Percentiles rank a stretch among this genome's conserved stretches.
These are phyloP conservation scores for Ariolimax columbianus DNA, from an alignment of 2,888 invertebrate species.

Conservation along the genomic window DNA sequence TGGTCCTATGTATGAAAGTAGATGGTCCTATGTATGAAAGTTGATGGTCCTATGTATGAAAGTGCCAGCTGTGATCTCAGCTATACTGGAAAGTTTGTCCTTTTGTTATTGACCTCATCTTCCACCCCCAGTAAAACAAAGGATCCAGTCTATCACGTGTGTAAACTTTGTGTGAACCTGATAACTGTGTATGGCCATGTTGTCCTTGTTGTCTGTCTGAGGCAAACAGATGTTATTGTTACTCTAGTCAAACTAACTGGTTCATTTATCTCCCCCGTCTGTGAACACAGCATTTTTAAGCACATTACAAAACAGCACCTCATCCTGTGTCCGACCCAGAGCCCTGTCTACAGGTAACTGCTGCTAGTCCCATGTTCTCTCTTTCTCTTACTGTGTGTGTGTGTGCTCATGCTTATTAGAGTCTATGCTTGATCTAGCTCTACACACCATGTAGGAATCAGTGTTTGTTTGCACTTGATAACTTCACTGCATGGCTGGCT, in stretches of 20 bases:
- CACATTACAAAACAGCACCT: slow-evolving; percentile 45
- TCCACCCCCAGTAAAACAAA: no score
- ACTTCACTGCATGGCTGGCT: not conserved
- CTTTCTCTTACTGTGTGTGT: not conserved
- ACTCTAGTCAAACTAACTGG: not conserved
- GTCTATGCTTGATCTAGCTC: not conserved
- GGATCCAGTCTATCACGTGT: no score
- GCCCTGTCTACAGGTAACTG: slow-evolving; percentile 52
- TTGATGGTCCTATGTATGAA: no score
- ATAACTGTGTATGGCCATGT: no score
- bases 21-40: no score
- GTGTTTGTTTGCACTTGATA: not conserved
- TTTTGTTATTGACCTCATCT: no score
- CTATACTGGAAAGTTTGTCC: no score
- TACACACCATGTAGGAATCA: not conserved
- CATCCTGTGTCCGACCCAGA: slow-evolving; percentile 38
- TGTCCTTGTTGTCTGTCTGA: no score
- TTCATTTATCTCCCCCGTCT: slow-evolving; percentile 24
- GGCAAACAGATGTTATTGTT: not conserved
- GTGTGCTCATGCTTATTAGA: not conserved
- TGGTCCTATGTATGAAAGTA: no score
- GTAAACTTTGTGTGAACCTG: no score
- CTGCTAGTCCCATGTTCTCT: not conserved
- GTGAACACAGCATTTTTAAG: slow-evolving; percentile 46
- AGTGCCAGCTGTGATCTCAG: no score